Base-by-base conservation (phyloP, 2,888 invertebrate genomes). In the Lamellibrachia satsuma region DNA sequence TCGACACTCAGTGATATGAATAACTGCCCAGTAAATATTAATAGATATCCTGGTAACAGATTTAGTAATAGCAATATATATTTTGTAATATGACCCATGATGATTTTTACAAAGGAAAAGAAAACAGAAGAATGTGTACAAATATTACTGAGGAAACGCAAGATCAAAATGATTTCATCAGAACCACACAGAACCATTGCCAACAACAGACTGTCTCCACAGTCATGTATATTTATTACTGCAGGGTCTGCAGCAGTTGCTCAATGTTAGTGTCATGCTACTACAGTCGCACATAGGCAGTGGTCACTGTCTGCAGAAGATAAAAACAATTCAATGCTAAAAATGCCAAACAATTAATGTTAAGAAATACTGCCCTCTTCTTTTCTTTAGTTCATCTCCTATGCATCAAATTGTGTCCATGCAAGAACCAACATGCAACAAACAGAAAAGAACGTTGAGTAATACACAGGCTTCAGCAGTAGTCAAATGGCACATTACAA, bases 231-330 rank as follows among this genome's bases (percentile, higher is more conserved):
- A 75, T 75, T 75, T 75, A 75, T 75, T 75, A 75, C 75, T 75
- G 75, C 39, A 39, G 0, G 39, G 39, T 39, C 39, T 39, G 39
- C 75, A 75, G 75, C 75, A 75, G 22, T 6, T n/a, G n/a, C 75
- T 15, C 75, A 75, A 15, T 6, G 75, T 75, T 75, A 75, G 75
- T 75, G 22, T 22, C 75, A 75, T 15, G n/a, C 75, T 22, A n/a
- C 75, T 75, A 75, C 75, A 75, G 75, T 75, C 75, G 22, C 15
- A n/a, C 75, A 75, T 75, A 75, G 75, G 75, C 75, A 75, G 75
- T 75, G 75, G 75, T 15, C 75, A 75, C 75, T n/a, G n/a, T 75
- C n/a, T 75, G 75, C 75, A 22, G 22, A 75, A 75, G n/a, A 75
- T 6, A 75, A 22, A 75, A 75, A 15, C 75, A 75, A 75, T 6